A percentile compares a stretch with the other conserved stretches of the same genome.
phyloP scores from a whole-genome alignment of 1,140 invertebrate species.

The Steinernema khuongi region DNA sequence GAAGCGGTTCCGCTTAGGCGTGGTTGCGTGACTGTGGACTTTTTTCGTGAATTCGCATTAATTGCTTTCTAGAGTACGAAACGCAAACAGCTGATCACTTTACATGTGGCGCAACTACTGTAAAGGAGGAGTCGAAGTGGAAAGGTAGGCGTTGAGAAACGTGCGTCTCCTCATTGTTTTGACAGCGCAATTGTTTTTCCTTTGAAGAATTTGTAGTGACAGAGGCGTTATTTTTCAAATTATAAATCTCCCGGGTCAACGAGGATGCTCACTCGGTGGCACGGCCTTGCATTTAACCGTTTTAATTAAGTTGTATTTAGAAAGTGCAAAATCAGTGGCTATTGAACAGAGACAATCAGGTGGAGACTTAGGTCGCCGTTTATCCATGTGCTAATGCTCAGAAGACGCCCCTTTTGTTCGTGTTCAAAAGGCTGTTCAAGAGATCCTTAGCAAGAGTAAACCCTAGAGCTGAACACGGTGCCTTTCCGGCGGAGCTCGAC shows the following conservation, averaged over 20 bases:
- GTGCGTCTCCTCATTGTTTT: not conserved
- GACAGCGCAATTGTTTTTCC: not conserved
- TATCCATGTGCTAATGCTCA: not conserved
- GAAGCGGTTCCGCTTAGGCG: too few relatives aligned
- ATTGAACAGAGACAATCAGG: not conserved
- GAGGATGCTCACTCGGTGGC: not conserved
- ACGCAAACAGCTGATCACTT: not conserved
- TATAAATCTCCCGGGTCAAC: too few relatives aligned
- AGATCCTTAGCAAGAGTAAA: too few relatives aligned
- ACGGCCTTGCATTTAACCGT: not conserved
- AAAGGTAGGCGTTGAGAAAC: not conserved
- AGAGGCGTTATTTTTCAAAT: constrained; percentile 2
- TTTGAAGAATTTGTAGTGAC: not conserved
- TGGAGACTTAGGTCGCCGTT: not conserved
- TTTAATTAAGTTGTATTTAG: not conserved
- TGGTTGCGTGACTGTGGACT: too few relatives aligned
- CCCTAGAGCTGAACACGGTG: too few relatives aligned
- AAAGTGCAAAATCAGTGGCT: not conserved
- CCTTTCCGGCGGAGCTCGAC: too few relatives aligned
- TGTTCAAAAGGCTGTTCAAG: not conserved
- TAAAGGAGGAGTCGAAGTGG: constrained; percentile 9
- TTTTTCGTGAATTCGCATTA: not conserved
- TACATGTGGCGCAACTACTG: constrained; percentile 1
- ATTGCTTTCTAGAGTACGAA: not conserved
- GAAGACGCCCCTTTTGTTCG: not conserved